phyloP scores from a whole-genome alignment of 2,888 invertebrate species.

The Amblyteles armatorius region DNA sequence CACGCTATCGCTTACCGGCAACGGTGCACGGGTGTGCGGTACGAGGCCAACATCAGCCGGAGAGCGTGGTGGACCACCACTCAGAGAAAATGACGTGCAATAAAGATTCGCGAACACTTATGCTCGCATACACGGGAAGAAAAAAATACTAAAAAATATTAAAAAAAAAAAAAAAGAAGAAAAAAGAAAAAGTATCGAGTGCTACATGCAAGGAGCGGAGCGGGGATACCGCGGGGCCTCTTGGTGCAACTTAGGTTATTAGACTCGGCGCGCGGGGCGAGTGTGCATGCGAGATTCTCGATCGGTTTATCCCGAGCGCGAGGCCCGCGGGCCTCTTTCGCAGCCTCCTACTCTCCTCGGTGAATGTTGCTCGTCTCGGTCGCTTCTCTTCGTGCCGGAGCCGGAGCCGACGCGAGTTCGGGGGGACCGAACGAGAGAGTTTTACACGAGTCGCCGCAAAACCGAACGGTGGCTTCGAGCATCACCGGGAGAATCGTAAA shows the following conservation, averaged over 20 bases:
- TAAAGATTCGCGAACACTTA: constrained; percentile 10
- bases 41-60: background rate
- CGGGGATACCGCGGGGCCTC: background rate
- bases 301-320: constrained; percentile 12
- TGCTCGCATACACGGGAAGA: background rate
- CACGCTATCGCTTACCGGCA: background rate
- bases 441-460: background rate
- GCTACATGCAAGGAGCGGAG: constrained; percentile 1
- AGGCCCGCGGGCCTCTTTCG: background rate
- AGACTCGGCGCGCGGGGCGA: background rate
- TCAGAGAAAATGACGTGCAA: constrained; percentile 28
- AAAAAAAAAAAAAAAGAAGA: background rate
- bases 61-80: background rate
- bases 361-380: background rate
- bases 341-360: background rate
- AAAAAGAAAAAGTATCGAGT: background rate
- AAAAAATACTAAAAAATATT: background rate
- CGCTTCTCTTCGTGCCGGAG: background rate
- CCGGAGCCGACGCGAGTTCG: background rate
- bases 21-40: background rate
- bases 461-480: constrained; percentile 1
- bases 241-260: constrained; percentile 28
- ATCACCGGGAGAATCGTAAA: background rate
- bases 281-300: constrained; percentile 11
- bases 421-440: constrained; percentile 1